Evolutionary conservation across 2,888 invertebrate genomes (phyloP).

Genomic region (Rhamphomyia laevipes): DNA sequence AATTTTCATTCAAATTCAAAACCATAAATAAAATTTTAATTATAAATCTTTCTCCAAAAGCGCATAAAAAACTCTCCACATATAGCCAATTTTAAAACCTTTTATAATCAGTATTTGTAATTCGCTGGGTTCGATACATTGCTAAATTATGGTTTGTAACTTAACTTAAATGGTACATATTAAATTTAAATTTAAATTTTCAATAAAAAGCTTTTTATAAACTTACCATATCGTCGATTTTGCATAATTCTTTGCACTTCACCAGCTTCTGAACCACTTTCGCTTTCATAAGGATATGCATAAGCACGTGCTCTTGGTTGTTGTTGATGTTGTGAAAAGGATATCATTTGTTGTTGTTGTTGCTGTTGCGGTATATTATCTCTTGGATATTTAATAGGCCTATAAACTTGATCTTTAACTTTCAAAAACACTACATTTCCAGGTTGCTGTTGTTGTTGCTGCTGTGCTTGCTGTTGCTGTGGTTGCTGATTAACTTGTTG

Average conservation of each 20-base stretch:
- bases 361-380: slow-evolving; percentile 1
- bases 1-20: no score
- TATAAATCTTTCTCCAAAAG: no score
- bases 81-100: no score
- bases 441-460: slow-evolving; percentile 1
- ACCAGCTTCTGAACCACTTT: slow-evolving; percentile 60
- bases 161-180: no score
- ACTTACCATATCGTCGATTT: neutral
- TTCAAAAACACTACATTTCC: slow-evolving; percentile 5
- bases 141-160: no score
- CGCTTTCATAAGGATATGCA: slow-evolving; percentile 43
- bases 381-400: slow-evolving; percentile 4
- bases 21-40: no score
- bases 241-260: slow-evolving; percentile 51
- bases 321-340: slow-evolving; percentile 10
- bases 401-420: slow-evolving; percentile 10
- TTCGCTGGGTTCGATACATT: no score
- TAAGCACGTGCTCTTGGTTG: slow-evolving; percentile 5
- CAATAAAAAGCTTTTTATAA: no score
- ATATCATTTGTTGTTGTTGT: slow-evolving; percentile 11
- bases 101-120: no score
- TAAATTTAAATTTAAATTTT: no score
- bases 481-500: neutral
- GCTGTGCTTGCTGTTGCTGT: neutral
- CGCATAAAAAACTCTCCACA: no score